Conservation (phyloP, 2,888 invertebrate species). For the Volucella zonaria region DNA sequence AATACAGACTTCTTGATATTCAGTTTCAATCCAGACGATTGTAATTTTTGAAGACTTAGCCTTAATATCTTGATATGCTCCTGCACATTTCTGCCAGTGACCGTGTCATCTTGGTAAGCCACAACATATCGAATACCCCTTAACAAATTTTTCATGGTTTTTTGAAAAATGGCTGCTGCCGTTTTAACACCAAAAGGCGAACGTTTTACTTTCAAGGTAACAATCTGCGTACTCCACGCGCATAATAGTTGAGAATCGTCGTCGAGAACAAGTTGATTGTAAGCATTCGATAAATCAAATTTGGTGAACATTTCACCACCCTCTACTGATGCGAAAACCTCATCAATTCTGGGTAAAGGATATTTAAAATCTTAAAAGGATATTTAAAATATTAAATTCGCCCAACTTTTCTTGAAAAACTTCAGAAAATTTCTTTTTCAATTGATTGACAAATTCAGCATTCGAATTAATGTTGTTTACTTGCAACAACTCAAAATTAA, state of each 20-base stretch:
- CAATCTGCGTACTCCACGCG: slow-evolving; percentile 76
- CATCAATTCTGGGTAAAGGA: slow-evolving; percentile 22
- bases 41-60: slow-evolving; percentile 74
- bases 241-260: slow-evolving; percentile 74
- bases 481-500: no score
- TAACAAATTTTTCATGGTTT: slow-evolving; percentile 76
- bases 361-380: slow-evolving; percentile 16
- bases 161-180: slow-evolving; percentile 77
- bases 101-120: slow-evolving; percentile 75
- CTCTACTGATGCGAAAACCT: slow-evolving; percentile 36
- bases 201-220: slow-evolving; percentile 68
- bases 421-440: slow-evolving; percentile 40
- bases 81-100: slow-evolving; percentile 65
- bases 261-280: slow-evolving; percentile 77
- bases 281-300: slow-evolving; percentile 77
- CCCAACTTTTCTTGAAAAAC: slow-evolving; percentile 33
- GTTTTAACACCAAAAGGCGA: slow-evolving; percentile 75
- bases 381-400: slow-evolving; percentile 16
- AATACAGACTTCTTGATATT: slow-evolving; percentile 75
- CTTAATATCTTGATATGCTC: slow-evolving; percentile 74
- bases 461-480: no score
- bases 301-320: slow-evolving; percentile 67
- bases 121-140: slow-evolving; percentile 68
- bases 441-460: slow-evolving; percentile 1
- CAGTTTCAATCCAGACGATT: slow-evolving; percentile 73